Evolutionary conservation across 53 echinoderm and acorn worm genomes (phyloP), one percentile per base, ranked within the genome.

Genomic region (Paelopatides confundens): DNA sequence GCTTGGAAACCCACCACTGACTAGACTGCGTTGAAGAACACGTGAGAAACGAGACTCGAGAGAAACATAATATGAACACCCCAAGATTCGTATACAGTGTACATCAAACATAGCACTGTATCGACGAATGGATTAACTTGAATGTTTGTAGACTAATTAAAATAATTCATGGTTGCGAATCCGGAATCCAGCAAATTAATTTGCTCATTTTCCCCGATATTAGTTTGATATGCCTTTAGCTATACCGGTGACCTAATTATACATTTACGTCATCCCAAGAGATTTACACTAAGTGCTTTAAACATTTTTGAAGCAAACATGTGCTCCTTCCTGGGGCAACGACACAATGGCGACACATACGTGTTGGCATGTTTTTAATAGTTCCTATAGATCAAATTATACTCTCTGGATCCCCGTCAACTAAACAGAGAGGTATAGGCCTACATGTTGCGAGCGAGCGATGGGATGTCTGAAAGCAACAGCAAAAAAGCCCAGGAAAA

Each of bases 231-330:
- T 74, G 74, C 74, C 74, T 36, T 46, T 5, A 74, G 74, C 74
- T 40, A n/a, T n/a, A 74, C 46, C 28, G 74, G 74, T 74, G 74
- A 23, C 74, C 74, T 74, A 74, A 74, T 74, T 74, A 74, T 39
- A 36, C 74, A 13, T 74, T 46, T 74, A 39, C 74, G 74, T 74
- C 74, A 74, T 74, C 74, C 28, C 74, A 7, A 39, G 74, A 74
- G 74, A 74, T 74, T 74, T 74, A 2, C 74, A 40, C 37, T 74
- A 74, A 74, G 74, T 74, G 74, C 74, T 74, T 74, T 39, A 74
- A 46, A 74, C 74, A 74, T 74, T 74, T 70, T 74, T 40, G 74
- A 74, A 46, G 46, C 74, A 74, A 74, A 74, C 74, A 74, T 74
- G 74, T 74, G 74, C 46, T 39, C 74, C n/a, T 39, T 74, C 74